Percentiles rank a stretch among this genome's conserved stretches.
Conservation (phyloP, 2,113 vertebrate species). For the Ramphastos sulfuratus region DNA sequence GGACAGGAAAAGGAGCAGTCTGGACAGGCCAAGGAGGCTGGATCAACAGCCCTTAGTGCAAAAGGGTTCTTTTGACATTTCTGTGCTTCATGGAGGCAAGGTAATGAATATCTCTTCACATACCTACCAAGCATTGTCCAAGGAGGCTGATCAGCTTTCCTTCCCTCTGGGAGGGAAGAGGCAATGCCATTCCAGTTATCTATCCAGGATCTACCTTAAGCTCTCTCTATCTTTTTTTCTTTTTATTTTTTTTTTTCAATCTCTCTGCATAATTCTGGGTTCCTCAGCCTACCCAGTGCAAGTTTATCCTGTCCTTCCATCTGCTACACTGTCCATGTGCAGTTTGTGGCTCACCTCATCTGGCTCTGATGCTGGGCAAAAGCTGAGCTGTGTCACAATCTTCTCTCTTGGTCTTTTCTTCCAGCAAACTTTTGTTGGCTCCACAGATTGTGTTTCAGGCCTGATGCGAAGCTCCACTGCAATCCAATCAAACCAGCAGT, state of each 20-base stretch:
- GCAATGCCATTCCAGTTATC: not conserved
- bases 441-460: not conserved
- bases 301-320: not conserved
- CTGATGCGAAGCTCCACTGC: conserved; percentile 16
- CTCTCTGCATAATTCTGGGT: not conserved
- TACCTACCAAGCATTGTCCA: not conserved
- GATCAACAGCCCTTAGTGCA: not conserved
- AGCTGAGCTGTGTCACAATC: not conserved
- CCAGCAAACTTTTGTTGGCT: not conserved
- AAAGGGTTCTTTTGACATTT: not conserved
- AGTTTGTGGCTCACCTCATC: not conserved
- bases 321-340: not conserved
- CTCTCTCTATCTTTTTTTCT: not conserved
- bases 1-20: not conserved
- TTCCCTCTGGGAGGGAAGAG: not conserved
- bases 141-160: not conserved
- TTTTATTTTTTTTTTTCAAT: not conserved
- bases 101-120: not conserved
- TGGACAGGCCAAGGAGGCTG: not conserved
- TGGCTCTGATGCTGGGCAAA: not conserved
- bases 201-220: not conserved
- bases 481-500: conserved; percentile 18
- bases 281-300: not conserved
- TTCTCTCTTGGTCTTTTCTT: not conserved
- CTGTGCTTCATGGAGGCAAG: not conserved